phyloP scores from a whole-genome alignment of 2,113 vertebrate species.

The Maccullochella peelii region DNA sequence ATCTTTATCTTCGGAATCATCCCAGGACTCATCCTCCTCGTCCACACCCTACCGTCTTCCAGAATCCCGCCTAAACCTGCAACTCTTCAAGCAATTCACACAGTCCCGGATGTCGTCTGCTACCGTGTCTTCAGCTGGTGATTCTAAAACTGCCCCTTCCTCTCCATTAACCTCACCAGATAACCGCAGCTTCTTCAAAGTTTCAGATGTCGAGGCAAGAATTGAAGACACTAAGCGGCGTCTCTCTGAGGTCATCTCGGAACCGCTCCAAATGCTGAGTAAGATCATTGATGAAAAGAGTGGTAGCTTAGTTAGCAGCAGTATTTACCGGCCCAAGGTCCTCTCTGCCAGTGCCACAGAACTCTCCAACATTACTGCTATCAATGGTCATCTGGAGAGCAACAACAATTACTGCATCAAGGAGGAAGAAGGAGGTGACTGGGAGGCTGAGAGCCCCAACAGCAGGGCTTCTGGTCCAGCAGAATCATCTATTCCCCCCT shows the following conservation, averaged over 20 bases:
- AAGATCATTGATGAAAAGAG: constrained; percentile 98
- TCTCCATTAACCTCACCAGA: constrained; percentile 94
- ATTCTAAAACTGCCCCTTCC: constrained; percentile 95
- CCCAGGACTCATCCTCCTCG: constrained; percentile 83
- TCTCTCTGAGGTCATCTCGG: constrained; percentile 94
- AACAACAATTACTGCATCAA: constrained; percentile 97
- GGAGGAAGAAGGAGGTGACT: constrained; percentile 90
- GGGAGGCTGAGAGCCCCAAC: constrained; percentile 84
- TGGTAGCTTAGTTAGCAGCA: constrained; percentile 79
- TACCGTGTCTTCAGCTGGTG: constrained; percentile 71
- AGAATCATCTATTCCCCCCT: constrained; percentile 63
- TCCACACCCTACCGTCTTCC: constrained; percentile 81
- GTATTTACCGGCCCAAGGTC: constrained; percentile 89
- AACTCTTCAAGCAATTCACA: constrained; percentile 97
- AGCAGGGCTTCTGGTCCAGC: constrained; percentile 50
- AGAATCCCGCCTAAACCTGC: constrained; percentile 94
- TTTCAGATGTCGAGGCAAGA: constrained; percentile 93
- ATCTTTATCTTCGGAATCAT: constrained; percentile 95
- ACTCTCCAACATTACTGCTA: constrained; percentile 88
- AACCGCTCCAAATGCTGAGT: constrained; percentile 95
- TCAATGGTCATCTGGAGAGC: constrained; percentile 91
- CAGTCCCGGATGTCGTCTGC: constrained; percentile 86
- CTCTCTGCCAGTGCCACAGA: constrained; percentile 95
- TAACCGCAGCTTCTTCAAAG: constrained; percentile 95
- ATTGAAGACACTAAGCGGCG: constrained; percentile 97